Percentiles rank a stretch among this genome's conserved stretches.
Conservation (phyloP, 53 echinoderm and acorn worm genomes). For the Mesocentrotus franciscanus region DNA sequence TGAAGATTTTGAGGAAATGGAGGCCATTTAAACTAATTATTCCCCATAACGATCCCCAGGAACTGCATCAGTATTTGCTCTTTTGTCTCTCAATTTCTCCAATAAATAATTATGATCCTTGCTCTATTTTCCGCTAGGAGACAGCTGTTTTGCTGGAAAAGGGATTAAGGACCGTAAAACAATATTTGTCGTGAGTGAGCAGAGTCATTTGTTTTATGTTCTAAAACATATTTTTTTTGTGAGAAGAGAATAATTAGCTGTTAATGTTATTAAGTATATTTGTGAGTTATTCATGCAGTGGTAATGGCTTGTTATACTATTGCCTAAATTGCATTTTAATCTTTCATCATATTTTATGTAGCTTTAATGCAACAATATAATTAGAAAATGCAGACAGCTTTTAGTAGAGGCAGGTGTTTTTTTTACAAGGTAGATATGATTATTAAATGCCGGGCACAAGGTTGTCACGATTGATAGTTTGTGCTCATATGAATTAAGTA, state of each 20-base stretch:
- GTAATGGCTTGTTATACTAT: background rate
- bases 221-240: too few species aligned
- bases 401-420: background rate
- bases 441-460: background rate
- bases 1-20: background rate
- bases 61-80: background rate
- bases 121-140: background rate
- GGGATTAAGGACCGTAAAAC: background rate
- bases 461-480: background rate
- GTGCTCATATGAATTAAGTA: too few species aligned
- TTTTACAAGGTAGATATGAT: background rate
- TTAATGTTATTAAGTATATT: too few species aligned
- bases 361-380: too few species aligned
- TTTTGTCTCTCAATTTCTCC: background rate
- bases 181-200: background rate
- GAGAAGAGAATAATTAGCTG: too few species aligned
- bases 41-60: background rate
- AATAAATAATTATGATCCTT: background rate
- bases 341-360: background rate
- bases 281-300: background rate
- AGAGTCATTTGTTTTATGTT: too few species aligned
- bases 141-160: background rate
- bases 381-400: too few species aligned
- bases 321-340: background rate
- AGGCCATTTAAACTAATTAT: background rate